Percentiles rank a stretch among this genome's conserved stretches.
Conservation (phyloP, 2,888 invertebrate species). For the Mactromeris polynyma region DNA sequence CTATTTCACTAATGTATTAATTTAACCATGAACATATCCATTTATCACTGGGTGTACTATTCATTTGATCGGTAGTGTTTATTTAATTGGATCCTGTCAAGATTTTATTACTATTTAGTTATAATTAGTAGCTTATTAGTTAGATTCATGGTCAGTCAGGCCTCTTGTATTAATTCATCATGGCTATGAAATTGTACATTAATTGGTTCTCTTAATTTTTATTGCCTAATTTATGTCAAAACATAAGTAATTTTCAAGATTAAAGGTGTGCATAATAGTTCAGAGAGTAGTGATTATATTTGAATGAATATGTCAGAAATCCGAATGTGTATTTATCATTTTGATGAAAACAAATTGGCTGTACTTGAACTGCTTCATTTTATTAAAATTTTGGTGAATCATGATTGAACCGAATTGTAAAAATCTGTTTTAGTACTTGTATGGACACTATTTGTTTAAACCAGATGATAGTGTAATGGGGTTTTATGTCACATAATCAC, state of each 20-base stretch:
- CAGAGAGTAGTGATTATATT: neutral
- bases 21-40: neutral
- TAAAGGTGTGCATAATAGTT: neutral
- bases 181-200: neutral
- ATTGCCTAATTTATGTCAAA: neutral
- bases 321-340: no score
- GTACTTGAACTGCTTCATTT: no score
- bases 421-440: no score
- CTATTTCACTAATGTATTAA: no score
- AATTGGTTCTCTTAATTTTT: neutral
- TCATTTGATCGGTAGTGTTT: neutral
- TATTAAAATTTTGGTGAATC: no score
- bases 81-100: conserved; percentile 23
- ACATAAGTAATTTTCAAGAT: neutral
- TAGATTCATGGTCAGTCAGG: neutral
- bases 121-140: conserved; percentile 13
- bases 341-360: no score
- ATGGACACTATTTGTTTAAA: no score
- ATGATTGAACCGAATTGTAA: no score
- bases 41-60: neutral
- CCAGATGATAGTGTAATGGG: no score
- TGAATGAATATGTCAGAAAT: neutral
- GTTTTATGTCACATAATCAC: no score
- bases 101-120: conserved; percentile 30
- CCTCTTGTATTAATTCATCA: no score